Evolutionary conservation across 2,113 vertebrate genomes (phyloP).

Genomic region (Suricata suricatta): DNA sequence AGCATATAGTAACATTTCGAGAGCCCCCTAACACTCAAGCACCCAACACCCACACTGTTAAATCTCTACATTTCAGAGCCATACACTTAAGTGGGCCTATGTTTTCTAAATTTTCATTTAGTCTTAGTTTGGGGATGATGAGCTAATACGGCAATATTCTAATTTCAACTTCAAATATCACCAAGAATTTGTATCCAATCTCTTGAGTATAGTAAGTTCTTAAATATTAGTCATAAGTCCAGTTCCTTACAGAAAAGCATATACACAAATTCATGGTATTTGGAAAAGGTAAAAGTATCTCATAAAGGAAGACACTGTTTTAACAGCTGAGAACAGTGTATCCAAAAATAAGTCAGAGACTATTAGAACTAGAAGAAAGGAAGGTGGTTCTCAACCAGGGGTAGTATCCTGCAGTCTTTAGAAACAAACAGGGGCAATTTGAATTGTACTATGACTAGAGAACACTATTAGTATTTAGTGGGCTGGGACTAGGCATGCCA

Average conservation of each 20-base stretch:
- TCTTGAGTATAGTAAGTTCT: not conserved
- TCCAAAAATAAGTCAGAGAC: not conserved
- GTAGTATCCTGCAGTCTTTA: not conserved
- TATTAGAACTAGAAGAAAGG: not conserved
- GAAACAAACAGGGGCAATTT: not conserved
- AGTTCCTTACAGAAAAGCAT: not conserved
- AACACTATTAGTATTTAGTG: not conserved
- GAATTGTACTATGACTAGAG: not conserved
- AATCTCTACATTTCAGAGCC: not conserved
- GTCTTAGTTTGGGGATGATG: not conserved
- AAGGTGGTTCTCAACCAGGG: not conserved
- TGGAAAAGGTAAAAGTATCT: not conserved
- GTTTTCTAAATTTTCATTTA: not conserved
- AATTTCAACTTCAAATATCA: not conserved
- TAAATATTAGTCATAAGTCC: not conserved
- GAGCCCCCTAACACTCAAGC: not conserved
- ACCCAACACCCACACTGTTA: not conserved
- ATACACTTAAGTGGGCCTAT: not conserved
- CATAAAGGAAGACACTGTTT: not conserved
- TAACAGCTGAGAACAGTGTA: not conserved
- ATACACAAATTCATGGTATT: not conserved
- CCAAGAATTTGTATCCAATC: not conserved
- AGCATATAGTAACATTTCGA: not conserved
- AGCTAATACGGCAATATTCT: not conserved
- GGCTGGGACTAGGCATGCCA: not conserved